Evolutionary conservation across 2,888 invertebrate genomes (phyloP).

Genomic region (Balanococcus diminutus): DNA sequence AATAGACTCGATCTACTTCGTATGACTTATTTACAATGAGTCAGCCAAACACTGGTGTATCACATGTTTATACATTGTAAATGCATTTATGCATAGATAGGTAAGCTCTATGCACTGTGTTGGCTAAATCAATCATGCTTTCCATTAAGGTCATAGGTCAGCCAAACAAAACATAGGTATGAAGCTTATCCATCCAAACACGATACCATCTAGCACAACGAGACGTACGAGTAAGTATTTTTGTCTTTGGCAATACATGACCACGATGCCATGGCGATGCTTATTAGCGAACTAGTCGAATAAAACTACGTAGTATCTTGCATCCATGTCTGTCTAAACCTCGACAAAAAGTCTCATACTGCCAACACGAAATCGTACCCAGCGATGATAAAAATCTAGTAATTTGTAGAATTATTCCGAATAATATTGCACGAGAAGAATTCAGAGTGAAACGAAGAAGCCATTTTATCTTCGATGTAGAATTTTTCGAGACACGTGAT

Average conservation of each 20-base stretch:
- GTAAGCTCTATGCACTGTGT: background rate
- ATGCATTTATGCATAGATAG: no score
- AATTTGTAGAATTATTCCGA: background rate
- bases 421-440: background rate
- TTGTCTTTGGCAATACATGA: background rate
- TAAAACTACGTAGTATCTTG: background rate
- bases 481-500: no score
- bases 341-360: background rate
- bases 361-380: background rate
- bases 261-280: background rate
- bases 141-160: slow-evolving; percentile 16
- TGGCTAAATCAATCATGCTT: background rate
- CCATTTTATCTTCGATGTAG: background rate
- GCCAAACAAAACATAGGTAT: slow-evolving; percentile 1
- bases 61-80: background rate
- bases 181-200: background rate
- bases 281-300: background rate
- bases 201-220: background rate
- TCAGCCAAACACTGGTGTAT: background rate
- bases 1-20: background rate
- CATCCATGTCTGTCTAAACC: background rate
- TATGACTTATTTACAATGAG: background rate
- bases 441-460: background rate
- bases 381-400: background rate
- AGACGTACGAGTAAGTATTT: background rate